Conservation (phyloP, 2,888 invertebrate genomes). For the Philaethria dido region DNA sequence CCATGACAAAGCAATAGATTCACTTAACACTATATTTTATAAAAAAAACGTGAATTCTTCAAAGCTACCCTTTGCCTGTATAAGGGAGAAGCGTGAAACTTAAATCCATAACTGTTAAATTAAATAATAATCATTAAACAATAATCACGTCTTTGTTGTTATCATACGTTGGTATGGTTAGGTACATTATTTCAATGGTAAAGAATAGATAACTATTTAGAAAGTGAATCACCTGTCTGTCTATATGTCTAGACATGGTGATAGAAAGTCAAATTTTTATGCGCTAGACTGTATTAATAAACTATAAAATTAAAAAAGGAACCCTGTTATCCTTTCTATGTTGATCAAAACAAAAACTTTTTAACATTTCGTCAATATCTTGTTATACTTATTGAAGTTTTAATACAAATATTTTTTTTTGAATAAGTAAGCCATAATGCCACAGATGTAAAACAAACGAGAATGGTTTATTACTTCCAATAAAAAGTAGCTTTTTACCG, state of each 20-base stretch:
- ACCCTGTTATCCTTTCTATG: not conserved
- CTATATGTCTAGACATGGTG: slow-evolving; percentile 31
- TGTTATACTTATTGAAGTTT: too few relatives aligned
- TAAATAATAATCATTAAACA: too few relatives aligned
- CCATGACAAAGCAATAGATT: too few relatives aligned
- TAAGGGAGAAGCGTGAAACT: too few relatives aligned
- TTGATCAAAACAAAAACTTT: not conserved
- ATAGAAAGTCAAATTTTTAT: slow-evolving; percentile 31
- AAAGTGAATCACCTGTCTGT: slow-evolving; percentile 22
- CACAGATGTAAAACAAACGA: not conserved
- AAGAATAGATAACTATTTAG: slow-evolving; percentile 7
- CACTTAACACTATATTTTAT: too few relatives aligned
- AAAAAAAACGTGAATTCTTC: too few relatives aligned
- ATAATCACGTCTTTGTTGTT: too few relatives aligned
- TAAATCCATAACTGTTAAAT: too few relatives aligned
- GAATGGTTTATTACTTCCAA: not conserved
- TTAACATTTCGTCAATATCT: too few relatives aligned
- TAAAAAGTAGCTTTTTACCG: slow-evolving; percentile 26
- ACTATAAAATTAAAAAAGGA: slow-evolving; percentile 34
- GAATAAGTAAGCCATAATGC: not conserved
- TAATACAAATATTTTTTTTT: too few relatives aligned
- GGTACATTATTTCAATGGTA: not conserved
- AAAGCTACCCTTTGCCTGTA: too few relatives aligned
- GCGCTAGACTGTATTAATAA: slow-evolving; percentile 33
- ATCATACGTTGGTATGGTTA: too few relatives aligned